Evolutionary conservation across 1,140 invertebrate species (phyloP).

Genomic region (Plodia interpunctella): DNA sequence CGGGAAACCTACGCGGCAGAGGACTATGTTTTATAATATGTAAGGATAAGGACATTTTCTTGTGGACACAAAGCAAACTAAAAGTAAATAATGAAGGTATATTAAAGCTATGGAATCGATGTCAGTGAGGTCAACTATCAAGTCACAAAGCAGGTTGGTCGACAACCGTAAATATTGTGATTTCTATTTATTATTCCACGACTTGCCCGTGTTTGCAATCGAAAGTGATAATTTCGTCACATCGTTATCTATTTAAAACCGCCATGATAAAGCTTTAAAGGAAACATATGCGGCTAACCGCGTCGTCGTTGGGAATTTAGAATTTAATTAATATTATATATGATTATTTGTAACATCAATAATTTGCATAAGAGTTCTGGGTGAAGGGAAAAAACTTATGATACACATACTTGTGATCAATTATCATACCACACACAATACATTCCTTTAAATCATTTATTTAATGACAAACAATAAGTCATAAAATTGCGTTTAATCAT

Average conservation of each 20-base stretch:
- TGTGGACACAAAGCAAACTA: no score
- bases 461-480: no score
- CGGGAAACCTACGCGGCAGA: no score
- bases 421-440: no score
- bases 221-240: slow-evolving; percentile 19
- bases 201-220: slow-evolving; percentile 7
- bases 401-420: no score
- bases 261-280: slow-evolving; percentile 32
- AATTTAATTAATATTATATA: not conserved
- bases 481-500: no score
- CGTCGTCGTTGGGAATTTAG: not conserved
- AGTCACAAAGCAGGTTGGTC: not conserved
- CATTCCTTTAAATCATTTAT: no score
- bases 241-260: slow-evolving; percentile 36
- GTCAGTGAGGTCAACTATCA: not conserved
- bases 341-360: not conserved
- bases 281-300: slow-evolving; percentile 10
- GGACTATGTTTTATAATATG: no score
- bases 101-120: not conserved
- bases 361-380: no score
- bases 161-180: not conserved
- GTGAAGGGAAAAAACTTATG: no score
- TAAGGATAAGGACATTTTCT: no score
- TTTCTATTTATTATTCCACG: slow-evolving; percentile 5
- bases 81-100: no score